Base-by-base conservation (phyloP, 2,113 vertebrate species). In the Coracopsis vasa region DNA sequence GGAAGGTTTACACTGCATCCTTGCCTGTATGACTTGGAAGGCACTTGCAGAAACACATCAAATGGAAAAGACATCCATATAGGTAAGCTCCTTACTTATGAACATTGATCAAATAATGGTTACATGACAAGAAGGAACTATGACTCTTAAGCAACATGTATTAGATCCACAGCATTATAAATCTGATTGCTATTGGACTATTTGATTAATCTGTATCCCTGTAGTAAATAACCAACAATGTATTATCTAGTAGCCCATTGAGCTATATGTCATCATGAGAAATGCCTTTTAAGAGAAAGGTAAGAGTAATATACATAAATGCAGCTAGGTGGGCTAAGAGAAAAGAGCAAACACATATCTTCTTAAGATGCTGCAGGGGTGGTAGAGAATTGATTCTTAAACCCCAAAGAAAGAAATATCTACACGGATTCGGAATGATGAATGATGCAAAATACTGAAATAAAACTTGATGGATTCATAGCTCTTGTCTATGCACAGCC, bases 21-120 rank as follows among this genome's bases (percentile, higher is more conserved):
- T 33, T 72, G 24, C 28, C 13, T 33, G 11, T 21, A 28, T 60
- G 35, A 31, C 31, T 65, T 73, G 19, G 28, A 73, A 67, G 21
- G 21, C 21, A 41, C 14, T 69, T 88, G 53, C 28, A 62, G 61
- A 70, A 86, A 53, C 5, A 27, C 1, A 31, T 20, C 10, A 25
- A 44, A 35, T 21, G 9, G 45, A 44, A 42, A 71, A 44, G 25
- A 1, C 13, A 37, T 35, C 25, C 2, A 0, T 27, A 11, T 2
- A 28, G 39, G 29, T 42, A 56, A 47, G 25, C 42, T 10, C 11
- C 2, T 37, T 71, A 33, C 11, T 6, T 42, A 13, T 7, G 11
- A 44, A 17, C 16, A 11, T 27, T 19, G 10, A 33, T 48, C 44
- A 44, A 66, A 8, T 18, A 35, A n/a, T 18, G 54, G 19, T 16